phyloP scores from a whole-genome alignment of 2,113 vertebrate species.

The Neomonachus schauinslandi region DNA sequence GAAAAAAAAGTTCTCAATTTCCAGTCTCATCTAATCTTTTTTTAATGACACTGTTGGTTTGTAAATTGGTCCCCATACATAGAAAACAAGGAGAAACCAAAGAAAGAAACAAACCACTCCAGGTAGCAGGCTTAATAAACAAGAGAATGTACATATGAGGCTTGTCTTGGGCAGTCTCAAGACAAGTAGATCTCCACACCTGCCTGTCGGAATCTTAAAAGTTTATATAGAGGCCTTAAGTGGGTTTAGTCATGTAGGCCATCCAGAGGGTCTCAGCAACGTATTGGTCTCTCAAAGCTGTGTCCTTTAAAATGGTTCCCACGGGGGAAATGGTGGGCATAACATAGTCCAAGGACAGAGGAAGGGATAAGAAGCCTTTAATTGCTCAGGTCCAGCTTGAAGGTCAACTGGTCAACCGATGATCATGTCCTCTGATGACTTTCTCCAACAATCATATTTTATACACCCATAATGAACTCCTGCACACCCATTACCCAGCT shows the following conservation, averaged over 20 bases:
- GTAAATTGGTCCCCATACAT: background rate
- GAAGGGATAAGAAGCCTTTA: background rate
- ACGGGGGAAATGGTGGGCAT: background rate
- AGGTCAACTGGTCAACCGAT: background rate
- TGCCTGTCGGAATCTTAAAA: background rate
- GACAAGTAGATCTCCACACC: background rate
- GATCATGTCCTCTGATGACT: background rate
- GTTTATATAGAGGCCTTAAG: background rate
- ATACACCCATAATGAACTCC: background rate
- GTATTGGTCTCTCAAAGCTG: background rate
- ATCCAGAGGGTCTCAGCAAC: background rate
- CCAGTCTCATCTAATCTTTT: background rate
- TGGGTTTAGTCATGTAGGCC: background rate
- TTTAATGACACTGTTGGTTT: background rate
- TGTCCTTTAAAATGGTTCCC: background rate
- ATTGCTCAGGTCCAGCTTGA: background rate
- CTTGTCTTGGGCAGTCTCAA: background rate
- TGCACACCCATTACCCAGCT: background rate
- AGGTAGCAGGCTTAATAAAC: background rate
- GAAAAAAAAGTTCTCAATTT: background rate
- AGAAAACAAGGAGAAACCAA: background rate
- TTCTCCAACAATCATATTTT: background rate
- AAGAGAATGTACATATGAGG: background rate
- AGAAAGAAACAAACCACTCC: background rate
- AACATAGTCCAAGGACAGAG: background rate